phyloP scores from a whole-genome alignment of 2,113 vertebrate genomes.

The Rhabdomys dilectus region DNA sequence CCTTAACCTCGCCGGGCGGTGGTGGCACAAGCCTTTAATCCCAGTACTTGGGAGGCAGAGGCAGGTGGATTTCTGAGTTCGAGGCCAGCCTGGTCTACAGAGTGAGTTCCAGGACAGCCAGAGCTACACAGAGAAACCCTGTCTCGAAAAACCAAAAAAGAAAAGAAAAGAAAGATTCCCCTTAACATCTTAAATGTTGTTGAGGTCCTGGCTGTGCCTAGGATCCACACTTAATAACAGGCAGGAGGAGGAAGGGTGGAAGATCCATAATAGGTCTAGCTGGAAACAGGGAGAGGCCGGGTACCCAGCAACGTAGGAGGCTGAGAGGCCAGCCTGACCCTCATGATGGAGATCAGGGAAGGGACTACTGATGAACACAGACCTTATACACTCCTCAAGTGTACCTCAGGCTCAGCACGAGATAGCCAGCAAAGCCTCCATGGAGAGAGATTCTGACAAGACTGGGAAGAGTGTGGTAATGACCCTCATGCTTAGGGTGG shows the following conservation, averaged over 20 bases:
- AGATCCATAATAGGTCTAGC: background rate
- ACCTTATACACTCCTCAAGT: background rate
- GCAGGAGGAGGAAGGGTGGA: background rate
- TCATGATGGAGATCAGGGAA: background rate
- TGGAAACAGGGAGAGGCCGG: background rate
- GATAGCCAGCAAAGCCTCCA: background rate
- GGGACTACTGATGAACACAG: background rate
- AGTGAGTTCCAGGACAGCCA: too few relatives aligned
- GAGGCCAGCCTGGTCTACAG: too few relatives aligned
- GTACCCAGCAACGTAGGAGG: background rate
- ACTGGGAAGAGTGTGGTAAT: background rate
- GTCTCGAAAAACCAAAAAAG: too few relatives aligned
- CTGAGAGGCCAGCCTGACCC: background rate
- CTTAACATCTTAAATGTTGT: background rate
- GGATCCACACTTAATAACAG: background rate
- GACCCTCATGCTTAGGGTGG: background rate
- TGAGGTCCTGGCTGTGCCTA: background rate
- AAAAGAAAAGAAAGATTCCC: too few relatives aligned
- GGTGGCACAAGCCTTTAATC: too few relatives aligned
- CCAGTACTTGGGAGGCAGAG: too few relatives aligned
- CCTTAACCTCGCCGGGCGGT: background rate
- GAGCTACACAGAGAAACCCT: too few relatives aligned
- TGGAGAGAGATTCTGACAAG: background rate
- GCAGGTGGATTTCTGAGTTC: too few relatives aligned
- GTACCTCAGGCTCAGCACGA: background rate